Base-by-base conservation (phyloP, 2,888 invertebrate genomes). In the Arrhopalites spinosus region DNA sequence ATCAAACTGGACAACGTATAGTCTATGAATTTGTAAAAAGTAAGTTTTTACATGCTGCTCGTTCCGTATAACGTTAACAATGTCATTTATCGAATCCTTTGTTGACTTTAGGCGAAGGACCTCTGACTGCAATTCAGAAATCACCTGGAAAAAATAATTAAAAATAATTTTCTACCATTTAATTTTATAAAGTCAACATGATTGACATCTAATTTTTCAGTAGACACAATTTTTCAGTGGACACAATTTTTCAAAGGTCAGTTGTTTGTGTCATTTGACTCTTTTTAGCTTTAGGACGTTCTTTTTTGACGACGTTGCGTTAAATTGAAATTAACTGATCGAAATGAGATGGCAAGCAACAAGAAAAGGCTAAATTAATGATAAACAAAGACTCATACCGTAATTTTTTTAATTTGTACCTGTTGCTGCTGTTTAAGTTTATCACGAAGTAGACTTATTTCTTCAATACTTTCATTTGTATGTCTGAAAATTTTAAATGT, bases 391-490 rank as follows among this genome's bases (percentile, higher is more conserved):
- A 11, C 36, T 3, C 36, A 36, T 11, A 36, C 36, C 36, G 11
- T 36, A 3, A 11, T 3, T 11, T 36, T 36, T 36, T 3, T 7
- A 3, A 36, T 7, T 7, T 36, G 36, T 7, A 7, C 36, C 91
- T 91, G 87, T 81, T 87, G 87, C 84, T 91, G 90, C 73, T 90
- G 88, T 78, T 69, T 74, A 13, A 81, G 23, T 68, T 80, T 81
- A 69, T 78, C 61, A 13, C 78, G 68, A 1, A 82, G 74, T 27
- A 67, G 47, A 27, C 77, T 79, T 2, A 81, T 71, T 64, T 82
- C 82, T 15, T 80, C 80, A 13, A 77, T 43, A 43, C 74, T 75
- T 74, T 81, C 80, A 0, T 29, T 47, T 8, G 27, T 69, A 17
- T 73, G 56, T n/a, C 76, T 76, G 20, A 23, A 59, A 59, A 25